Evolutionary conservation across 2,888 invertebrate species (phyloP), one percentile per base, ranked within the genome.

Genomic region (Drosophila anomelani): DNA sequence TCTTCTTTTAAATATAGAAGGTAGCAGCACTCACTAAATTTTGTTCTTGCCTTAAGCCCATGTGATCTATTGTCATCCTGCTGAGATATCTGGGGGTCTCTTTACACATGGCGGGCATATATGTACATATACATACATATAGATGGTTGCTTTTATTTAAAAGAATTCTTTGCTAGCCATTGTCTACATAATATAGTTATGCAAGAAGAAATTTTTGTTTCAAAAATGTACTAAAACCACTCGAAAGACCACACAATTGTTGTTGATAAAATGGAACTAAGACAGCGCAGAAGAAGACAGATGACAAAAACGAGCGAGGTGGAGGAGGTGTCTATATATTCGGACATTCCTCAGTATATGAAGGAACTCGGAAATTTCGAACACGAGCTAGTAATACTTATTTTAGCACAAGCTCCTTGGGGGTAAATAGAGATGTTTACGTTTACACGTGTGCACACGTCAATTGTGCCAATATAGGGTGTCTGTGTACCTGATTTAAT

Each of bases 331-430:
- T 49, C 54, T 55, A 49, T 63, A 57, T 58, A 61, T 39, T 70
- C 34, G 29, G 41, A 76, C 68, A 68, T 70, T 80, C 69, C 59
- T 72, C 66, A 64, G 75, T 55, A 53, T 53, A 59, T 64, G 66
- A 78, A 59, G 73, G 77, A 80, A 66, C 59, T 67, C 49, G 36
- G 13, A 82, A 80, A 72, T 78, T 80, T 82, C 38, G 72, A 76
- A 82, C 64, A 80, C 71, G 54, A 58, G 71, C 88, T 80, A 84
- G 84, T 84, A 84, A 84, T 85, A 84, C 88, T 88, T 88, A 84
- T 78, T 84, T 84, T 84, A 84, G 83, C 86, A 82, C 83, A 77
- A 84, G 88, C 85, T 85, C 83, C 63, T 73, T 67, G 78, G 78
- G 78, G 79, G 86, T 74, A 80, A 84, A 86, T 82, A 82, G 80